Percentiles rank a stretch among this genome's conserved stretches.
These are phyloP conservation scores for Melinaea marsaeus DNA, from an alignment of 2,888 invertebrate genomes.

Conservation along the genomic window DNA sequence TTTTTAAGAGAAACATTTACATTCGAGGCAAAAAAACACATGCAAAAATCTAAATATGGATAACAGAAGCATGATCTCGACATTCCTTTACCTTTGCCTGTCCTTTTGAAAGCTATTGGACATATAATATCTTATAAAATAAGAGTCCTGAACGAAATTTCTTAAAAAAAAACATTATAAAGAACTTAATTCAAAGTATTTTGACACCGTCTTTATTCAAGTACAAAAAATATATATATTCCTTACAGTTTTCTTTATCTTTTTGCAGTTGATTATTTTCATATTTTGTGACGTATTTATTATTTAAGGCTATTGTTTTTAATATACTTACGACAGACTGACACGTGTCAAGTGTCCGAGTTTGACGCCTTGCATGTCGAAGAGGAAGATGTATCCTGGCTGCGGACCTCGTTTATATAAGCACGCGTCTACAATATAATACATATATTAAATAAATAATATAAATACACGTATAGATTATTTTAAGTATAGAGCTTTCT, in stretches of 20 bases:
- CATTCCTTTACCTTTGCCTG: constrained; percentile 62
- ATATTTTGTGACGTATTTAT: background rate
- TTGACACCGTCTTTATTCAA: too few species aligned
- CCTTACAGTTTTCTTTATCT: too few species aligned
- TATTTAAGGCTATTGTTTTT: background rate
- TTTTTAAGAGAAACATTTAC: too few species aligned
- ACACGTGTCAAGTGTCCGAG: constrained; percentile 79
- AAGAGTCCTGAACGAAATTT: too few species aligned
- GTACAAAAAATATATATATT: too few species aligned
- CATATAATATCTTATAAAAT: constrained; percentile 24
- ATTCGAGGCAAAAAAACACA: background rate
- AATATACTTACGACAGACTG: constrained; percentile 70
- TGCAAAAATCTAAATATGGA: background rate
- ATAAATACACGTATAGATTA: too few species aligned
- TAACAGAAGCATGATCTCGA: constrained; percentile 27
- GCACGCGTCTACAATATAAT: constrained; percentile 70
- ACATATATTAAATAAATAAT: too few species aligned
- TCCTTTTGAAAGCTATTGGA: constrained; percentile 74
- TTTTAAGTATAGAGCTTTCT: too few species aligned
- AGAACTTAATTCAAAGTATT: too few species aligned
- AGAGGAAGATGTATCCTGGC: constrained; percentile 81
- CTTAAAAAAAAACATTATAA: too few species aligned
- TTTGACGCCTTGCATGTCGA: constrained; percentile 82
- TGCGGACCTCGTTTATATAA: constrained; percentile 78
- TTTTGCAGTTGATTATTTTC: too few species aligned